Evolutionary conservation across 2,888 invertebrate genomes (phyloP).

Genomic region (Athrips mouffetella): DNA sequence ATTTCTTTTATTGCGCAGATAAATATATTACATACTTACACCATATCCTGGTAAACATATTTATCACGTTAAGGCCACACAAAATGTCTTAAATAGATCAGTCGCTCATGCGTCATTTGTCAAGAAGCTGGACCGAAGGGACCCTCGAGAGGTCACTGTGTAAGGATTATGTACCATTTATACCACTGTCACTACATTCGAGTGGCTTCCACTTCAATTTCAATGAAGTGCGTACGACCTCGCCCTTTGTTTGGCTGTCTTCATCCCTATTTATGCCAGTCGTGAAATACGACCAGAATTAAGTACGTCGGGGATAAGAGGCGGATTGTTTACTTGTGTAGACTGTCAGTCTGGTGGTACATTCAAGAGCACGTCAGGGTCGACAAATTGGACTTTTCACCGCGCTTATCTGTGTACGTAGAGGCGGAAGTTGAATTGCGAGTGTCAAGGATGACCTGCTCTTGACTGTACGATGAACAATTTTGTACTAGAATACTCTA

Average conservation of each 20-base stretch:
- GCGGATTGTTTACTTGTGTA: neutral
- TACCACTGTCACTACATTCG: neutral
- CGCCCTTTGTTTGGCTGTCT: neutral
- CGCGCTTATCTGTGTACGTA: too few relatives aligned
- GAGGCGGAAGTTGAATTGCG: too few relatives aligned
- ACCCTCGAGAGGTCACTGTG: neutral
- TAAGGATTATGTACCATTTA: neutral
- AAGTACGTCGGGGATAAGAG: neutral
- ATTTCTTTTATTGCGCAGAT: too few relatives aligned
- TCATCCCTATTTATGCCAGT: neutral
- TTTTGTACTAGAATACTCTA: too few relatives aligned
- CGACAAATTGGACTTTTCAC: neutral
- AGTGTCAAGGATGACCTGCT: too few relatives aligned
- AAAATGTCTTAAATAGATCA: neutral
- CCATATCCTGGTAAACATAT: too few relatives aligned
- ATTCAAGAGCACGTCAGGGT: neutral
- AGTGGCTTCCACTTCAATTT: conserved; percentile 2
- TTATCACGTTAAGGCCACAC: neutral
- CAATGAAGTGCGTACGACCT: conserved; percentile 1
- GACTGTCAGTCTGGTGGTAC: neutral
- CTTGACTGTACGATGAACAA: too few relatives aligned
- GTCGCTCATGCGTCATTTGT: neutral
- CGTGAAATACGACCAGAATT: neutral
- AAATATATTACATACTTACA: too few relatives aligned
- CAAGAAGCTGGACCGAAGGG: neutral